These are phyloP conservation scores for Podarcis muralis DNA, from an alignment of 2,113 vertebrate genomes.

Conservation along the genomic window DNA sequence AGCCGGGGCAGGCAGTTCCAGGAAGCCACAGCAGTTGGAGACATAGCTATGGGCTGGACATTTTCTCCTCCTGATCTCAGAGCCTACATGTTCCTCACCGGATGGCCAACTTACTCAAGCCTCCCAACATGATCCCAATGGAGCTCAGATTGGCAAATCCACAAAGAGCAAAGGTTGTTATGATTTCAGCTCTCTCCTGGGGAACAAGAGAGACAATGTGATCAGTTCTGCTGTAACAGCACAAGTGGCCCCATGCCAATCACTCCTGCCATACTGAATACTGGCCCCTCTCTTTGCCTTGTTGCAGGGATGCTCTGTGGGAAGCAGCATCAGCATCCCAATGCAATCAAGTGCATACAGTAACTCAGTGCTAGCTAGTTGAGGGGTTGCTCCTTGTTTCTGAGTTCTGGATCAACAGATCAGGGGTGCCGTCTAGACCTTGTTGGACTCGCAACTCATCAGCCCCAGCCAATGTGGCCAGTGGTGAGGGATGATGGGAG, in stretches of 20 bases:
- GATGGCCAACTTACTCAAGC: slow-evolving; percentile 81
- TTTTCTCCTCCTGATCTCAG: fast-evolving
- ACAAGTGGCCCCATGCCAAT: not conserved
- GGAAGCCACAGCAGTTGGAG: too few relatives aligned
- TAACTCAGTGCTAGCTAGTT: not conserved
- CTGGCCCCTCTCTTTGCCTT: not conserved
- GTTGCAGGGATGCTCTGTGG: not conserved
- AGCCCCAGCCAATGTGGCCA: too few relatives aligned
- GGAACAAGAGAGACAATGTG: slow-evolving; percentile 5
- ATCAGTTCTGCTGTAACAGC: not conserved
- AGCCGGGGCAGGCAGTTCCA: not conserved
- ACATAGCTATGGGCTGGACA: not conserved
- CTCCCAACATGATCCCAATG: slow-evolving; percentile 90
- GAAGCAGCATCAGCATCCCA: not conserved
- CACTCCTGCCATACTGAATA: not conserved
- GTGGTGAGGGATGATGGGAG: too few relatives aligned
- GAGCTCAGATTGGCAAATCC: slow-evolving; percentile 94
- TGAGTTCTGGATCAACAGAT: not conserved
- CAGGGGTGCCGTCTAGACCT: too few relatives aligned
- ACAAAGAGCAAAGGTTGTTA: slow-evolving; percentile 89
- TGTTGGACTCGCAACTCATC: too few relatives aligned
- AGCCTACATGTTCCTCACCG: fast-evolving
- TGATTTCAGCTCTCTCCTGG: slow-evolving; percentile 88
- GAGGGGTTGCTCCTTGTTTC: not conserved
- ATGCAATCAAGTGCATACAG: not conserved